A percentile compares a stretch with the other conserved stretches of the same genome.
Conservation (phyloP, 1,140 invertebrate genomes). For the Scaptomyza montana region DNA sequence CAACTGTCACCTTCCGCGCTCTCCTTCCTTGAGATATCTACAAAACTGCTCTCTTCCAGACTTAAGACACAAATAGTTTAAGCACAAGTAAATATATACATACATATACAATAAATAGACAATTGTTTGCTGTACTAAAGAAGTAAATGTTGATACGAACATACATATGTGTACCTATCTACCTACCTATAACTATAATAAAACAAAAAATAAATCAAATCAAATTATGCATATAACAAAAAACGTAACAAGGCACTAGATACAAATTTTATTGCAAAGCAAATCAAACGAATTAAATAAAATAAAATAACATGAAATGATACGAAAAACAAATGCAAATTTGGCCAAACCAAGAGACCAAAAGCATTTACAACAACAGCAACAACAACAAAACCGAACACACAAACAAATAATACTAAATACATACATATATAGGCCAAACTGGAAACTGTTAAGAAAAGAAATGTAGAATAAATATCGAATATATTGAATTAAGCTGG, state of each 20-base stretch:
- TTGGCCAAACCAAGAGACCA: conserved; percentile 71
- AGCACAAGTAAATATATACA: conserved; percentile 41
- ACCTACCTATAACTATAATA: conserved; percentile 30
- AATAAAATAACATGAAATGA: background rate
- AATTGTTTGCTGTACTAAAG: conserved; percentile 50
- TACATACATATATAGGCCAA: conserved; percentile 60
- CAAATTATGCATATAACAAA: conserved; percentile 66
- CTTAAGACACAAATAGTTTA: conserved; percentile 18
- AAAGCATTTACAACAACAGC: conserved; percentile 61
- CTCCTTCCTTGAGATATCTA: conserved; percentile 13
- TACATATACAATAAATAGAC: conserved; percentile 46
- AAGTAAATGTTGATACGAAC: conserved; percentile 39
- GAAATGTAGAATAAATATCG: conserved; percentile 5
- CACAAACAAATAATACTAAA: conserved; percentile 17
- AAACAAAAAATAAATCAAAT: conserved; percentile 48
- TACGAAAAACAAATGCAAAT: conserved; percentile 46
- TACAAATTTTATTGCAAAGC: conserved; percentile 36
- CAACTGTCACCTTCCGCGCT: background rate
- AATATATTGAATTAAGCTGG: conserved; percentile 29
- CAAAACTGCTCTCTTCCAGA: conserved; percentile 64
- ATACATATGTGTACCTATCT: conserved; percentile 69
- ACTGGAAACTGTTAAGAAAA: background rate
- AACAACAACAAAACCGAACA: conserved; percentile 33
- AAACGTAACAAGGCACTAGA: conserved; percentile 48
- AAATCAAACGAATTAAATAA: conserved; percentile 23